Conservation (phyloP, 1,140 invertebrate genomes). For the Drosophila trapezifrons region DNA sequence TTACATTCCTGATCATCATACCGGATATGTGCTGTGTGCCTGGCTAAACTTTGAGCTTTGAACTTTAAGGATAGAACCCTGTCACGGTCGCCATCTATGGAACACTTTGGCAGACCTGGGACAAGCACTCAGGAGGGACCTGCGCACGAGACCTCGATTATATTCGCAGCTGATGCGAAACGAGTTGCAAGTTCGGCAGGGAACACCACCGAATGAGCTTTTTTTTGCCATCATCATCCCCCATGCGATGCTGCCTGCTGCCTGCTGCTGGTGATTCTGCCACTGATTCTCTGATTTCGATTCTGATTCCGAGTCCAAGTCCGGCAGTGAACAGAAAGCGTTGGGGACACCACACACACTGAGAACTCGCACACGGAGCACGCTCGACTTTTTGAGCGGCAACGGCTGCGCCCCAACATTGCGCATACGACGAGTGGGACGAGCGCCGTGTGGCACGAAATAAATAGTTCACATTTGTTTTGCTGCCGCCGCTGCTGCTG, state of each 20-base stretch:
- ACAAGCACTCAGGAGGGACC: neutral
- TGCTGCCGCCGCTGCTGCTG: conserved; percentile 4
- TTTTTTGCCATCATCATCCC: conserved; percentile 18
- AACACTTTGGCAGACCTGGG: neutral
- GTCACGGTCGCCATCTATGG: conserved; percentile 4
- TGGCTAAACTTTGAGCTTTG: neutral
- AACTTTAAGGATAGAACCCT: neutral
- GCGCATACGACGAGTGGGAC: conserved; percentile 44
- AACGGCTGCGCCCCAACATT: conserved; percentile 40
- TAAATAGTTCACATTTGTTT: conserved; percentile 46
- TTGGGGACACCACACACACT: conserved; percentile 10
- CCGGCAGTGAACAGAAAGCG: conserved; percentile 33
- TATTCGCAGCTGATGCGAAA: conserved; percentile 1
- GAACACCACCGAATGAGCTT: conserved; percentile 14
- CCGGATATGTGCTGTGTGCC: too few species aligned
- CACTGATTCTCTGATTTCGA: neutral
- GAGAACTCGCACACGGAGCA: conserved; percentile 7
- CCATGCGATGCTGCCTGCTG: conserved; percentile 9
- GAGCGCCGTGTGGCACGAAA: conserved; percentile 23
- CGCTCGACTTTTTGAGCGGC: conserved; percentile 18
- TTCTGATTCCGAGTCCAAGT: conserved; percentile 13
- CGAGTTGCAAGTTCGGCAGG: conserved; percentile 7
- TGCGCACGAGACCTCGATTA: neutral
- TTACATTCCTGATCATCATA: too few species aligned
- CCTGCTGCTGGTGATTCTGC: neutral